Evolutionary conservation across 2,888 invertebrate genomes (phyloP), one percentile per base, ranked within the genome.

Genomic region (Caenorhabditis angaria): DNA sequence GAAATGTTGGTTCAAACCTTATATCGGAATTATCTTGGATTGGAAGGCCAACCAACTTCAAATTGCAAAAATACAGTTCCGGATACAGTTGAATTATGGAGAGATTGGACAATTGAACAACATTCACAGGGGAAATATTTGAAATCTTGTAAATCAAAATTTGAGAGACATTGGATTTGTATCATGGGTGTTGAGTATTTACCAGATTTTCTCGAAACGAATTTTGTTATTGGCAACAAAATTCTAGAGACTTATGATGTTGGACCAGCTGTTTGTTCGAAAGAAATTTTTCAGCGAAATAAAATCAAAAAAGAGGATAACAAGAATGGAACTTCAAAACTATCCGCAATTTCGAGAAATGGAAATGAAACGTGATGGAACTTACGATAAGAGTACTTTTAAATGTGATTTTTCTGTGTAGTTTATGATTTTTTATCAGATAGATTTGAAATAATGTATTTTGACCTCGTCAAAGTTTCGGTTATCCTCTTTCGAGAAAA

Each of bases 11-110:
- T 64, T 24, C 61, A 57, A 25, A 72, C 72, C 14, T 58, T 72
- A 24, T 72, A 61, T 41, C 61, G 61, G 53, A 72, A 72, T 25
- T 55, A 72, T 61, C 28, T 72, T 12, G 72, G 72, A n/a, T 22
- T 72, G 47, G 67, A 67, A n/a, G 72, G 72, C 20, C 67, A 72
- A 51, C 54, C 68, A 64, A 67, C 67, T 48, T 56, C 71, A 2
- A 64, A 66, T 27, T 71, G 71, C 41, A 63, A 8, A 24, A 27
- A 27, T 8, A 3, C 4, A 2, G 2, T 18, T 22, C 14, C 25
- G 2, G 54, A 27, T 24, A 10, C 6, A 14, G 3, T 54, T 25
- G 27, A 6, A 32, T 14, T 32, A 32, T 10, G 3, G 8, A 27
- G 27, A 27, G 6, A 54, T 8, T 54, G 54, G 54, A 5, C 25